Evolutionary conservation across 2,797 vertebrate genomes (phyloP), one percentile per base, ranked within the genome.

Genomic region (Okamejei kenojei): DNA sequence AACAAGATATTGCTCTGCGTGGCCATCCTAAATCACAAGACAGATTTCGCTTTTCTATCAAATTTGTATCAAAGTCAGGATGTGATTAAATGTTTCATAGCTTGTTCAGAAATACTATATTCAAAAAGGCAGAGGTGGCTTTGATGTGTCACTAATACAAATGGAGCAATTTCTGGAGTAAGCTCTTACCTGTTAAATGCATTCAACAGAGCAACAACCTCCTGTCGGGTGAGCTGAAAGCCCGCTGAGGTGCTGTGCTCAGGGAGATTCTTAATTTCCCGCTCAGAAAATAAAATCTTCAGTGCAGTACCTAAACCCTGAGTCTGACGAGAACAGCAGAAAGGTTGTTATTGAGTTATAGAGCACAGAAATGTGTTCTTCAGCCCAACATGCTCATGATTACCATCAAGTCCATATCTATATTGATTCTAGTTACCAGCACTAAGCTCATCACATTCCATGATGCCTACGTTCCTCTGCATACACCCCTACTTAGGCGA

Each of bases 201-300:
- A 94, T 99, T 99, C 84, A 99, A 93, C 93, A 99, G 96, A 94
- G 98, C 98, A 93, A 99, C 98, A 74, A 99, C 98, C 96, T 99
- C 98, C 95, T 99, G 98, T 0, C 98, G 96, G 0, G 97, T 99
- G 71, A 99, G 97, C 94, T 99, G 98, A 96, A 99, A 99, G 81
- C 98, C 98, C 96, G 98, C 97, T 0, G 98, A 99, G 0, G 97
- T 97, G 82, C 96, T 98, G 2, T 97, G 97, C 92, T 99, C 98
- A 0, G 98, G 97, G 93, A 99, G 98, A 80, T 97, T 98, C 94
- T 98, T 96, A 94, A 99, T 99, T 96, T 99, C 98, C 93, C 97
- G 98, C 96, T 99, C 98, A 1, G 98, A 99, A 95, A 99, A 99
- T 90, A 99, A 95, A 95, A 99, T 98, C 96, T 98, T 98, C 96